Percentiles rank a stretch among this genome's conserved stretches.
Conservation (phyloP, 2,797 vertebrate species). For the Leucoraja ocellata region DNA sequence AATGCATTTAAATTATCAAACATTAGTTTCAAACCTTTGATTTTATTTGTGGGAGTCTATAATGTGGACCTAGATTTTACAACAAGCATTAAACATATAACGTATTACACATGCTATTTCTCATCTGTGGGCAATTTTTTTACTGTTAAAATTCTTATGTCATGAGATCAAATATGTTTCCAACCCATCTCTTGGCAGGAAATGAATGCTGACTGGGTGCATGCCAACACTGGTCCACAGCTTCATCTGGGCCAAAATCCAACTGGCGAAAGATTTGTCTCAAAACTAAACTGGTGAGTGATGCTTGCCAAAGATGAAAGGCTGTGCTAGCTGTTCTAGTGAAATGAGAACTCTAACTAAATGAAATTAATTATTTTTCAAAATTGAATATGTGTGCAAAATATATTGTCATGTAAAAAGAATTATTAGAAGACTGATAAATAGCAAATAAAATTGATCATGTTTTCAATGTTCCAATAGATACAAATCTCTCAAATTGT, state of each 20-base stretch:
- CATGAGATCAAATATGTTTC: constrained; percentile 25
- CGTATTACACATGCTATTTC: not conserved
- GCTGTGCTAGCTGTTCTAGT: not conserved
- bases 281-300: not conserved
- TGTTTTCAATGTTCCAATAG: not conserved
- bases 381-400: not conserved
- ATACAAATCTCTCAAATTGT: not conserved
- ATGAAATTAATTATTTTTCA: not conserved
- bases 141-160: constrained; percentile 5
- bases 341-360: not conserved
- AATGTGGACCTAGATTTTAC: not conserved
- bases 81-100: not conserved
- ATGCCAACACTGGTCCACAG: not conserved
- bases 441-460: not conserved
- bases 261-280: not conserved
- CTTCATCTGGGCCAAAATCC: not conserved
- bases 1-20: not conserved
- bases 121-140: constrained; percentile 1
- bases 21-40: not conserved
- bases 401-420: not conserved
- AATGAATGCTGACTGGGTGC: not conserved
- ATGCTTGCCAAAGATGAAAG: not conserved
- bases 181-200: not conserved
- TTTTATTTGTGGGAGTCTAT: not conserved
- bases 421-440: not conserved